Evolutionary conservation across 2,797 vertebrate genomes (phyloP).

Genomic region (Scarus forsteni): DNA sequence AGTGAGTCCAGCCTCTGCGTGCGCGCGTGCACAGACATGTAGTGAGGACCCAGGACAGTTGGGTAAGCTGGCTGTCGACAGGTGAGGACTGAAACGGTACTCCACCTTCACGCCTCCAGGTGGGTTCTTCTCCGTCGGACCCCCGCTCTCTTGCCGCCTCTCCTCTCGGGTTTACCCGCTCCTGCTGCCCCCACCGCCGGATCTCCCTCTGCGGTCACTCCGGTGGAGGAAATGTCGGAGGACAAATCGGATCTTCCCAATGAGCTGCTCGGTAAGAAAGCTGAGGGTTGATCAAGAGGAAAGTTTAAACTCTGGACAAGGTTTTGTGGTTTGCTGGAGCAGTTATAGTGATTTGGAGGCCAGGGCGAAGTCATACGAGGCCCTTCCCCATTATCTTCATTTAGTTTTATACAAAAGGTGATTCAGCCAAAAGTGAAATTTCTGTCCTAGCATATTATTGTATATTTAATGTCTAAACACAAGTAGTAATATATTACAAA

Average conservation of each 20-base stretch:
- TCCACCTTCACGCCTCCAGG: conserved; percentile 1
- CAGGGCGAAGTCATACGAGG: too few species aligned
- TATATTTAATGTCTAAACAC: too few species aligned
- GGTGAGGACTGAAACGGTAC: conserved; percentile 41
- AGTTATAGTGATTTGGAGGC: too few species aligned
- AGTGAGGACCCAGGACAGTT: conserved; percentile 1
- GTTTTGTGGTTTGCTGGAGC: too few species aligned
- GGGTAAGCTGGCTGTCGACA: conserved; percentile 40
- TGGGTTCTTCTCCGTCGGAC: background rate
- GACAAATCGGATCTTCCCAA: conserved; percentile 83
- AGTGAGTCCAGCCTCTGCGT: background rate
- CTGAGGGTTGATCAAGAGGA: background rate
- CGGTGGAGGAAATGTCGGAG: conserved; percentile 82
- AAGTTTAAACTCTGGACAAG: too few species aligned
- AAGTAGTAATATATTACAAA: too few species aligned
- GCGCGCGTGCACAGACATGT: background rate
- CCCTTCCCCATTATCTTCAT: too few species aligned
- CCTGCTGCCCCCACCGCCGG: conserved; percentile 1
- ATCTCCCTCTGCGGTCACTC: conserved; percentile 17
- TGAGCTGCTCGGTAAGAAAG: conserved; percentile 87
- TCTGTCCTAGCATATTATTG: too few species aligned
- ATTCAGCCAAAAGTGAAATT: too few species aligned
- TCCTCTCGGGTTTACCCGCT: background rate
- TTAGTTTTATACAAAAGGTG: too few species aligned
- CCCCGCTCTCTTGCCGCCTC: background rate